Conservation (phyloP, 2,113 vertebrate species). For the Patagioenas fasciata region DNA sequence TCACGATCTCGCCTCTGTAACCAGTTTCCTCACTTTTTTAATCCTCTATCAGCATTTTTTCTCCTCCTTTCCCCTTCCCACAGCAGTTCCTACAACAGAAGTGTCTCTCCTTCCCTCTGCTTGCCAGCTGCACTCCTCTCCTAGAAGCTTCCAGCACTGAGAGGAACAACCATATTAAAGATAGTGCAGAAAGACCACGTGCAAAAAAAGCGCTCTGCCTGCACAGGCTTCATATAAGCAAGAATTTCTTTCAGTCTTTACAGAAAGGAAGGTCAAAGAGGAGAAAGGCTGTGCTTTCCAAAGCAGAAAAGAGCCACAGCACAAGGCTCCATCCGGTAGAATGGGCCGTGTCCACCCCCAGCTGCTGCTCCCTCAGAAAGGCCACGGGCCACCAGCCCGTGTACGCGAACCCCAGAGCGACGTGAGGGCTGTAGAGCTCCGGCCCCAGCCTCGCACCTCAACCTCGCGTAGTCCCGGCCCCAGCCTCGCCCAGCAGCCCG, state of each 20-base stretch:
- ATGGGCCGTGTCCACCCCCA: rapidly evolving
- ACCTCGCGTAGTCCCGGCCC: too few relatives aligned
- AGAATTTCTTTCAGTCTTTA: not conserved
- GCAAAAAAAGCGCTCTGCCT: not conserved
- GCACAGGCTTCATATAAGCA: rapidly evolving
- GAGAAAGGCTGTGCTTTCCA: rapidly evolving
- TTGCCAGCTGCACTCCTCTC: not conserved
- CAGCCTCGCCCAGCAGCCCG: too few relatives aligned
- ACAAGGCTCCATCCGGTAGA: rapidly evolving
- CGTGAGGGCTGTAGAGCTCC: too few relatives aligned
- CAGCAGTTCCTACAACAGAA: not conserved
- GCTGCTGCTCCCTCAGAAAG: too few relatives aligned
- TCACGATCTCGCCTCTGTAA: not conserved
- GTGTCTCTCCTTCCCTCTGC: not conserved
- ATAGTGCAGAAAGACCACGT: rapidly evolving
- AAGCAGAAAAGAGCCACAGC: too few relatives aligned
- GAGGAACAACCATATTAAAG: rapidly evolving
- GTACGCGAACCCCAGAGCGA: too few relatives aligned
- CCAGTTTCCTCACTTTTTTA: not conserved
- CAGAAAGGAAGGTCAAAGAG: not conserved
- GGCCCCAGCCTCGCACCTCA: too few relatives aligned
- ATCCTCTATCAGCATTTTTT: not conserved
- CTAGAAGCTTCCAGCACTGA: rapidly evolving
- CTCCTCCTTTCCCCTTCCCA: not conserved
- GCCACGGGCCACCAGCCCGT: too few relatives aligned